Percentiles rank a stretch among this genome's conserved stretches.
Conservation (phyloP, 2,888 invertebrate genomes). For the Andrena hattorfiana region DNA sequence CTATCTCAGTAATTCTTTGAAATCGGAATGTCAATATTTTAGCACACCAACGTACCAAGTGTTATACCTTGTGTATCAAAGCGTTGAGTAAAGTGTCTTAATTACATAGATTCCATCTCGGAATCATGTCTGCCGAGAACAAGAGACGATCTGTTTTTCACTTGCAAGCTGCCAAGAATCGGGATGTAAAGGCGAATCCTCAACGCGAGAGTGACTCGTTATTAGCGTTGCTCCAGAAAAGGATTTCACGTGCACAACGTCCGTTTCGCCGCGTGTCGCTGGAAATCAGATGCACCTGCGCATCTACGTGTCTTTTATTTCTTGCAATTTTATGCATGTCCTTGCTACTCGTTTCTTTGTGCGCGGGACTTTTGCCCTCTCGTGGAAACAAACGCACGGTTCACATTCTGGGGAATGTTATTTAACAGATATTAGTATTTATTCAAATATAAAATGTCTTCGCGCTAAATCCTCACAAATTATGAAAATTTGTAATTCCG, state of each 20-base stretch:
- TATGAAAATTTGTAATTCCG: constrained; percentile 11
- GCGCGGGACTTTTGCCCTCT: constrained; percentile 1
- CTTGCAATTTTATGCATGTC: constrained; percentile 33
- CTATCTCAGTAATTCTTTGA: too few relatives aligned
- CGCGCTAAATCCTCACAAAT: not conserved
- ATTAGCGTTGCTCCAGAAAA: constrained; percentile 9
- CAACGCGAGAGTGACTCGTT: constrained; percentile 6
- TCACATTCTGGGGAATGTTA: constrained; percentile 6
- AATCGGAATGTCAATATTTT: not conserved
- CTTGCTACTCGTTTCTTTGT: constrained; percentile 34
- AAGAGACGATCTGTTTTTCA: constrained; percentile 4
- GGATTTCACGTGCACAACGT: constrained; percentile 30
- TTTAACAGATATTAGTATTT: not conserved
- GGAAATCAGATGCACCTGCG: constrained; percentile 55
- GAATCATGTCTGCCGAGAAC: not conserved
- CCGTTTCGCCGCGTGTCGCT: constrained; percentile 17
- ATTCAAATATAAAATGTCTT: not conserved
- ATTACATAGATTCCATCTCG: not conserved
- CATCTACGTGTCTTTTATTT: constrained; percentile 36
- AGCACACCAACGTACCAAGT: not conserved
- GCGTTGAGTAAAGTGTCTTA: not conserved
- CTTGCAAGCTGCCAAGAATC: not conserved
- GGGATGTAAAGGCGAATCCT: constrained; percentile 16
- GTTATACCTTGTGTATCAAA: not conserved
- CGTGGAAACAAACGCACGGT: constrained; percentile 18